These are phyloP conservation scores for Zaprionus bogoriensis DNA, from an alignment of 2,888 invertebrate genomes.

Conservation along the genomic window DNA sequence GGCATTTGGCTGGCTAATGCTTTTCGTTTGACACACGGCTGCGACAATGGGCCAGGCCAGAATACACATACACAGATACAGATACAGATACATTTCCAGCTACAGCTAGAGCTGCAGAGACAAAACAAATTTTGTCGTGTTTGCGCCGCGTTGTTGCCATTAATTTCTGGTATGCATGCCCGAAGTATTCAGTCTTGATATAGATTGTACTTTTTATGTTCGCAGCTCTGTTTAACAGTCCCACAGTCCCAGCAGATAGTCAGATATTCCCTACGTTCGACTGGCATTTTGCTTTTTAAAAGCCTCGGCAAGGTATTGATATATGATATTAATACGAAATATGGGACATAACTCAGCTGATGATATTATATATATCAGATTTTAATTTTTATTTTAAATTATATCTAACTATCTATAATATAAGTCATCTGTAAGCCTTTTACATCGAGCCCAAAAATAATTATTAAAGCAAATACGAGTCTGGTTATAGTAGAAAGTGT, in stretches of 20 bases:
- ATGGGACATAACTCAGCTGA: neutral
- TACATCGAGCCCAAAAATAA: too few relatives aligned
- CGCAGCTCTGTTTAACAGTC: conserved; percentile 62
- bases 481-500: too few relatives aligned
- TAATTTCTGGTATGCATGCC: conserved; percentile 63
- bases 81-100: conserved; percentile 8
- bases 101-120: conserved; percentile 10
- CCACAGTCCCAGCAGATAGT: neutral
- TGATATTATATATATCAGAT: too few relatives aligned
- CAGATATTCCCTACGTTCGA: neutral
- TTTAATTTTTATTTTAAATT: too few relatives aligned
- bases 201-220: conserved; percentile 75
- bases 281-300: neutral
- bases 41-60: conserved; percentile 56
- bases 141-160: conserved; percentile 75
- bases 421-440: too few relatives aligned
- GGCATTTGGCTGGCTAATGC: conserved; percentile 57
- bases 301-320: neutral
- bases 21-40: conserved; percentile 49
- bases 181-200: conserved; percentile 55
- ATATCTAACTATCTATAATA: too few relatives aligned
- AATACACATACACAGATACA: conserved; percentile 1
- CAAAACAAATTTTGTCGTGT: conserved; percentile 78
- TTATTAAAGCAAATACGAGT: too few relatives aligned
- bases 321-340: neutral